Conservation (phyloP, 2,888 invertebrate species). For the Tetheella fluctuosa region DNA sequence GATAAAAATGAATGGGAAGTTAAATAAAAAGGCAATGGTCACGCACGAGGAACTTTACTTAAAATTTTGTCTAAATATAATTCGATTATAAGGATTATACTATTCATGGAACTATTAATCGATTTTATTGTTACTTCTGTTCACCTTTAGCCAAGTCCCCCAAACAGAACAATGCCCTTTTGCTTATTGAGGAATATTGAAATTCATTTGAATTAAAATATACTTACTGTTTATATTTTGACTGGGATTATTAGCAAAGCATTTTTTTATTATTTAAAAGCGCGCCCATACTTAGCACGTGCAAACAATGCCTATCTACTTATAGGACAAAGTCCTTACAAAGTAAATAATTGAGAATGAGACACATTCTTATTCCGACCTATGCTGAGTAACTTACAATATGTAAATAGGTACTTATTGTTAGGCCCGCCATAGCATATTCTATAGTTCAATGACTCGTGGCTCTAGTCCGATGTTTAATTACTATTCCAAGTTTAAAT, state of each 20-base stretch:
- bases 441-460: constrained; percentile 18
- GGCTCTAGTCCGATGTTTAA: constrained; percentile 16
- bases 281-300: no score
- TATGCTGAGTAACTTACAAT: constrained; percentile 21
- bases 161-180: no score
- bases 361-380: constrained; percentile 17
- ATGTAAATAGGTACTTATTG: constrained; percentile 32
- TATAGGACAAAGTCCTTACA: not conserved
- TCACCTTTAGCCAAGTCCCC: no score
- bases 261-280: no score
- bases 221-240: no score
- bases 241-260: no score
- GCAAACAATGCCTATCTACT: not conserved
- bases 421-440: constrained; percentile 19
- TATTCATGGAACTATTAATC: not conserved
- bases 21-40: not conserved
- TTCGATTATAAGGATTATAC: not conserved
- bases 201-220: no score
- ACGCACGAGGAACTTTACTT: not conserved
- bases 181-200: no score
- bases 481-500: constrained; percentile 17
- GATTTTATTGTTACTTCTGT: no score
- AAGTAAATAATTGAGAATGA: not conserved
- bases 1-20: not conserved
- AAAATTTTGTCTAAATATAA: not conserved